Conservation (phyloP, 2,888 invertebrate species). For the Carterocephalus palaemon region DNA sequence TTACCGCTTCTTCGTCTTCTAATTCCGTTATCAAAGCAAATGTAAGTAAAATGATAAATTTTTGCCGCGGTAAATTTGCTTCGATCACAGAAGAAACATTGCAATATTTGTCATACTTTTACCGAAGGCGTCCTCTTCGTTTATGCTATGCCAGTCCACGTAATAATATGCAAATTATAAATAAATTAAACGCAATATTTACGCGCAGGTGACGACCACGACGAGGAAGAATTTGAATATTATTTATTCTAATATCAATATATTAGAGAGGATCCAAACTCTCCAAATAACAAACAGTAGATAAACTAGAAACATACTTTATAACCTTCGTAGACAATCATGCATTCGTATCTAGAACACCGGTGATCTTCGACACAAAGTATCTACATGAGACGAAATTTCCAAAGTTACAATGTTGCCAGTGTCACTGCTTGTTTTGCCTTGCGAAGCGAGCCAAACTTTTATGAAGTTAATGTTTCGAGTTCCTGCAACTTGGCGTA, state of each 20-base stretch:
- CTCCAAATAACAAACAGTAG: no score
- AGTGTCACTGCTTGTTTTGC: not conserved
- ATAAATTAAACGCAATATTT: conserved; percentile 46
- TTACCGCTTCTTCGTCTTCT: no score
- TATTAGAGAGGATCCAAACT: no score
- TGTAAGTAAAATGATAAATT: no score
- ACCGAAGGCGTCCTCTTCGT: conserved; percentile 32
- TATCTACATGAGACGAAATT: no score
- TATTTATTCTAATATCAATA: no score
- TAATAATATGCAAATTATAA: conserved; percentile 41
- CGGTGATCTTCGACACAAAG: no score
- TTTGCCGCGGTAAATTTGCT: conserved; percentile 33
- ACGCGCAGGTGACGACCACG: conserved; percentile 40
- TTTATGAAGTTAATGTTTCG: not conserved
- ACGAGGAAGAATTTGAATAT: no score
- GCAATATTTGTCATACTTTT: conserved; percentile 3
- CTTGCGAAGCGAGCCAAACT: not conserved
- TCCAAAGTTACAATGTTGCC: not conserved
- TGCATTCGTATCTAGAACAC: no score
- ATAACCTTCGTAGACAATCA: conserved; percentile 32
- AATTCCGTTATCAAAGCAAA: no score
- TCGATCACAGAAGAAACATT: not conserved
- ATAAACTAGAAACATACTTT: no score
- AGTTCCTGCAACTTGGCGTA: not conserved
- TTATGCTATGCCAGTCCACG: no score